Conservation (phyloP, 2,113 vertebrate genomes). For the Leptobrachium leishanense region DNA sequence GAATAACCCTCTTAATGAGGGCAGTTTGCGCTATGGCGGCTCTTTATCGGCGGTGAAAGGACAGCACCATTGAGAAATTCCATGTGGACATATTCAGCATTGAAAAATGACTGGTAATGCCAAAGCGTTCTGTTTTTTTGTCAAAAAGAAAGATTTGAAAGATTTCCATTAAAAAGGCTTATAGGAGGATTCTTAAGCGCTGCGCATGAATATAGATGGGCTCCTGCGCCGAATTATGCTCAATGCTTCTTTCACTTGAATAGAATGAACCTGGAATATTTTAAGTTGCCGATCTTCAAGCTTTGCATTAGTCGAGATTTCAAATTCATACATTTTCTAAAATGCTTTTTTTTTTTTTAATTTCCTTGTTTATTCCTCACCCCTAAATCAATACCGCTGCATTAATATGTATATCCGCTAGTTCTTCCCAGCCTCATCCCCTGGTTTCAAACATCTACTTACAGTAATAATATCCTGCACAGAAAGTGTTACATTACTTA, state of each 20-base stretch:
- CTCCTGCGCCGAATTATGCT: slow-evolving; percentile 8
- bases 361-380: too few species aligned
- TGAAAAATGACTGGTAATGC: slow-evolving; percentile 23
- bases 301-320: neutral
- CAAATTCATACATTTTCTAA: slow-evolving; percentile 6
- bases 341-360: slow-evolving; percentile 3
- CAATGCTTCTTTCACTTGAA: slow-evolving; percentile 25
- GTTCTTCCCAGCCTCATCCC: too few species aligned
- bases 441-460: too few species aligned
- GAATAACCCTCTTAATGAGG: neutral
- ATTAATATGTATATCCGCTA: too few species aligned
- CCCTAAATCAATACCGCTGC: too few species aligned
- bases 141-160: slow-evolving; percentile 20
- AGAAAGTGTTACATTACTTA: too few species aligned
- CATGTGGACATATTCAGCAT: slow-evolving; percentile 20
- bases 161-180: slow-evolving; percentile 39
- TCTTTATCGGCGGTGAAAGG: neutral
- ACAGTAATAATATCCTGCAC: too few species aligned
- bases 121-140: slow-evolving; percentile 30
- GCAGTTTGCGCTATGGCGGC: neutral
- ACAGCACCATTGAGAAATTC: slow-evolving; percentile 3
- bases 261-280: slow-evolving; percentile 32
- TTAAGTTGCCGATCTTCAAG: slow-evolving; percentile 17
- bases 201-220: slow-evolving; percentile 11
- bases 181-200: slow-evolving; percentile 24